phyloP scores from a whole-genome alignment of 2,113 vertebrate genomes.

The Callopanchax toddi region DNA sequence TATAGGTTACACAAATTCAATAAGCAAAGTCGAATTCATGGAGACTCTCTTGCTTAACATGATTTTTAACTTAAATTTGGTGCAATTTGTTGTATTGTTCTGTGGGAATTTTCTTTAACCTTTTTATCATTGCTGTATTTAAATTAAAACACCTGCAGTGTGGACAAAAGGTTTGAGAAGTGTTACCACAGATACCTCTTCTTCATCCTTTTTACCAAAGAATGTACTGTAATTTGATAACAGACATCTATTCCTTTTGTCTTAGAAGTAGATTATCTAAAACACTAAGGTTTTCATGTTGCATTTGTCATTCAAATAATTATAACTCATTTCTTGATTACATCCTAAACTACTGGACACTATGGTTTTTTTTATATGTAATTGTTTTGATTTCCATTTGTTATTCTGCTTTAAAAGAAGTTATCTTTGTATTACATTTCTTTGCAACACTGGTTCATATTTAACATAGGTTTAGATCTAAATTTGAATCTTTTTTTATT shows the following conservation, averaged over 20 bases:
- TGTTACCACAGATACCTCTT: conserved; percentile 17
- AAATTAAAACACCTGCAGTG: conserved; percentile 48
- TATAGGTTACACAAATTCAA: conserved; percentile 1
- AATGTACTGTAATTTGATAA: conserved; percentile 47
- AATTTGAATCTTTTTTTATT: too few species aligned
- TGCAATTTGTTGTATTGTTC: conserved; percentile 68
- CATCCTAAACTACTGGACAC: conserved; percentile 35
- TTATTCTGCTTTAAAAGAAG: conserved; percentile 35
- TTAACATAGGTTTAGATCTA: too few species aligned
- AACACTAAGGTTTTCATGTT: conserved; percentile 15
- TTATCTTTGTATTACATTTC: conserved; percentile 23
- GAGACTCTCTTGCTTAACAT: neutral
- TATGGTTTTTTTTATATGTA: conserved; percentile 3
- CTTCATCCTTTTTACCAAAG: conserved; percentile 73
- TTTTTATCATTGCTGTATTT: conserved; percentile 63
- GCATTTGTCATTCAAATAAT: conserved; percentile 1
- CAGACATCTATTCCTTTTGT: conserved; percentile 20
- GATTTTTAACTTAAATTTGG: conserved; percentile 35
- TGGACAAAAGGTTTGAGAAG: conserved; percentile 21
- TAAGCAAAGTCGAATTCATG: too few species aligned
- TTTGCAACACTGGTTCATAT: conserved; percentile 44
- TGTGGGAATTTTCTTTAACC: conserved; percentile 61
- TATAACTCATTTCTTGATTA: conserved; percentile 31
- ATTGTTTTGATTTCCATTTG: conserved; percentile 26
- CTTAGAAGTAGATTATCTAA: conserved; percentile 8